phyloP scores from a whole-genome alignment of 2,797 vertebrate genomes.

The Pangasius djambal region DNA sequence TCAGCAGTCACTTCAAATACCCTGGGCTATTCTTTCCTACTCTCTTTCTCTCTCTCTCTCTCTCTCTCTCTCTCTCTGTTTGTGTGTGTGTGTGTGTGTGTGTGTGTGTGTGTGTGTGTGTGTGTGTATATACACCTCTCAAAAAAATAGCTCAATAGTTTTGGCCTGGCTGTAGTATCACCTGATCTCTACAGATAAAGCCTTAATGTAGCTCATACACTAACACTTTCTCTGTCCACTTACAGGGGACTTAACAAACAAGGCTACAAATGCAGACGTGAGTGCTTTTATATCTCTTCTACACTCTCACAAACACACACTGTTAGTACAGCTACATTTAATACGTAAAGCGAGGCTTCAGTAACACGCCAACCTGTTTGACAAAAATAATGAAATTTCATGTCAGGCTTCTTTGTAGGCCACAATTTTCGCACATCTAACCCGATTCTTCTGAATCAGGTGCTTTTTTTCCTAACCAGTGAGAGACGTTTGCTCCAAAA shows the following conservation, averaged over 20 bases:
- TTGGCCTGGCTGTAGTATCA: neutral
- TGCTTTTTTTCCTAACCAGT: neutral
- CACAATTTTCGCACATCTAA: neutral
- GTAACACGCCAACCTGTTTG: neutral
- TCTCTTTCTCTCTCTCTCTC: no score
- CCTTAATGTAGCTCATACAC: conserved; percentile 21
- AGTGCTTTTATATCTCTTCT: conserved; percentile 67
- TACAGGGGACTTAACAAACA: conserved; percentile 97
- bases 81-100: neutral
- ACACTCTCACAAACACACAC: neutral
- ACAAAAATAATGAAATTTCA: neutral
- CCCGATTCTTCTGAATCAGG: neutral
- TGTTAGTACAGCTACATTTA: neutral
- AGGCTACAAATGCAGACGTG: conserved; percentile 97
- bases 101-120: neutral
- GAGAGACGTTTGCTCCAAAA: neutral
- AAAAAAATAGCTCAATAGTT: conserved; percentile 47
- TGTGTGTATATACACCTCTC: neutral
- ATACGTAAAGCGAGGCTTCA: neutral
- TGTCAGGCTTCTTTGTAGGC: neutral
- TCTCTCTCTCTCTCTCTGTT: no score
- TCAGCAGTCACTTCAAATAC: neutral
- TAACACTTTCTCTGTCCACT: conserved; percentile 54
- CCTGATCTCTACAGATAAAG: conserved; percentile 15
- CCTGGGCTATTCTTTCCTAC: neutral